Evolutionary conservation across 1,140 invertebrate genomes (phyloP).

Genomic region (Drosophila sp.): DNA sequence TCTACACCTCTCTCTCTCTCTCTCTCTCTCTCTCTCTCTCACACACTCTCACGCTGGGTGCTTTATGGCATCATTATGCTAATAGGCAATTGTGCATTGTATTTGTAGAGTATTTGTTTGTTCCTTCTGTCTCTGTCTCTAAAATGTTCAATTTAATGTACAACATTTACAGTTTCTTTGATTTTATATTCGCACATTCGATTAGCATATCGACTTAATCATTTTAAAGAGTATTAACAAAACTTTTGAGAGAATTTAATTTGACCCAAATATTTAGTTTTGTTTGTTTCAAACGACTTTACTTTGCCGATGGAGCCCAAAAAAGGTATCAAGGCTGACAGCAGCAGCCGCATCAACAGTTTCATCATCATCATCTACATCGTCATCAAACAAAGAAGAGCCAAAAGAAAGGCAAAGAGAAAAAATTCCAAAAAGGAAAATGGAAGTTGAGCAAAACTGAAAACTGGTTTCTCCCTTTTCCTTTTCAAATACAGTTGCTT

Average conservation of each 20-base stretch:
- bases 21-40: not conserved
- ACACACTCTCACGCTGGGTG: slow-evolving; percentile 14
- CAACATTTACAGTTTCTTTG: slow-evolving; percentile 72
- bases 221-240: not conserved
- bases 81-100: slow-evolving; percentile 76
- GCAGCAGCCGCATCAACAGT: too few relatives aligned
- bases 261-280: slow-evolving; percentile 72
- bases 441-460: slow-evolving; percentile 64
- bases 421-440: slow-evolving; percentile 66
- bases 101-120: slow-evolving; percentile 3
- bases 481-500: slow-evolving; percentile 80
- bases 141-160: slow-evolving; percentile 62
- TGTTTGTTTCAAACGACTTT: slow-evolving; percentile 7
- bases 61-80: slow-evolving; percentile 79
- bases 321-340: slow-evolving; percentile 9
- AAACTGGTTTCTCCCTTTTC: slow-evolving; percentile 80
- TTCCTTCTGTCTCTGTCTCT: slow-evolving; percentile 7
- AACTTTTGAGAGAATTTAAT: slow-evolving; percentile 27
- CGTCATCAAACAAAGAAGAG: slow-evolving; percentile 3
- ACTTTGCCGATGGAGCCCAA: not conserved
- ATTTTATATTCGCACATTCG: slow-evolving; percentile 59
- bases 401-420: slow-evolving; percentile 36
- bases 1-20: not conserved
- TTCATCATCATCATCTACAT: too few relatives aligned
- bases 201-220: slow-evolving; percentile 58